Evolutionary conservation across 2,113 vertebrate genomes (phyloP), one percentile per base, ranked within the genome.

Genomic region (Sander lucioperca): DNA sequence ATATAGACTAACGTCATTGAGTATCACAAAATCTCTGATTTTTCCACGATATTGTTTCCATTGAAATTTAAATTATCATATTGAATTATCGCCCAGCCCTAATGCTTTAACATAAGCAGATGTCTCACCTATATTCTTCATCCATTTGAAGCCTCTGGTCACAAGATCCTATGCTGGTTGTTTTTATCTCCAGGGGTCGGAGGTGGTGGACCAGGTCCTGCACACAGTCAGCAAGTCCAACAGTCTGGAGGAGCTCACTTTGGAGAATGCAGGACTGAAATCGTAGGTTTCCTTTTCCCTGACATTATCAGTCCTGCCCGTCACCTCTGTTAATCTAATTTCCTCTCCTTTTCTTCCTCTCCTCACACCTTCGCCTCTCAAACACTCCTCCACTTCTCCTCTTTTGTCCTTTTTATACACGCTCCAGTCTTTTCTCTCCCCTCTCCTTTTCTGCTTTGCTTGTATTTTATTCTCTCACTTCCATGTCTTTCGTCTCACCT

Each of bases 261-360:
- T 98, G 96, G 97, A 98, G 94, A 97, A 97, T 2, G 94, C 95
- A 0, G 97, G 97, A 45, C 96, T 98, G 79, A 97, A 97, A 95
- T 95, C 96, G 97, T 98, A 94, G 94, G 97, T 91, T 85, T 66
- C 53, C 48, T 66, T 33, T 30, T 33, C 11, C 68, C 27, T 77
- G 74, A 74, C 78, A 66, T 19, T 48, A 67, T 56, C 12, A 21
- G 9, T 68, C 19, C 80, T 65, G 7, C 54, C 54, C 45, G 54
- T 84, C 59, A 51, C 66, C 59, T 30, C 33, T 54, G n/a, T 79
- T 27, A 12, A 73, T 82, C 74, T 71, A 58, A 77, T 84, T 86
- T 78, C 47, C 18, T 80, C 75, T 59, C 1, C 68, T 33, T 58
- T 61, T 63, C 48, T 57, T 74, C 47, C n/a, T 23, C 62, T 70